Evolutionary conservation across 2,888 invertebrate species (phyloP).

Genomic region (Biston stratarius): DNA sequence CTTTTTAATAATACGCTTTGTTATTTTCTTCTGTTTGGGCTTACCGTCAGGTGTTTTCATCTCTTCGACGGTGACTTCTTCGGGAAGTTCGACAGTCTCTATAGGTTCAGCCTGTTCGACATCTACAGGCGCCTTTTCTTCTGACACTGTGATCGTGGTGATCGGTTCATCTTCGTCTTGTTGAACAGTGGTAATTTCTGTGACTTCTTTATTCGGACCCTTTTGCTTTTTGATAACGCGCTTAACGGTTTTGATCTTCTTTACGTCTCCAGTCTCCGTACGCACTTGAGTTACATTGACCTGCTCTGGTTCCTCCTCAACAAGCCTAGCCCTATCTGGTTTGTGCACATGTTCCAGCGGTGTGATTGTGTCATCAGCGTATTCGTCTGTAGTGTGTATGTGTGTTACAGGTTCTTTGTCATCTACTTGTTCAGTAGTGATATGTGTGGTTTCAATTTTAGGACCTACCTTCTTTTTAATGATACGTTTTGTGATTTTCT

Average conservation of each 20-base stretch:
- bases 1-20: conserved; percentile 54
- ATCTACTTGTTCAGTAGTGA: conserved; percentile 70
- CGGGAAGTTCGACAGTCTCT: conserved; percentile 19
- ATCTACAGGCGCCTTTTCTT: too few relatives aligned
- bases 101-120: conserved; percentile 8
- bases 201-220: conserved; percentile 50
- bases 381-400: conserved; percentile 41
- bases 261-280: conserved; percentile 50
- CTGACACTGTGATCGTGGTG: conserved; percentile 64
- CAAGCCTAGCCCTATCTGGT: conserved; percentile 12
- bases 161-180: conserved; percentile 46
- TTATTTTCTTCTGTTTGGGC: conserved; percentile 43
- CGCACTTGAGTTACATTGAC: conserved; percentile 53
- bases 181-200: conserved; percentile 46
- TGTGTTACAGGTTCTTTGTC: conserved; percentile 50
- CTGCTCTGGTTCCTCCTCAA: conserved; percentile 35
- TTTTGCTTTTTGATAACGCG: conserved; percentile 51
- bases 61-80: conserved; percentile 29
- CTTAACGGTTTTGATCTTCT: conserved; percentile 58
- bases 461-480: conserved; percentile 62
- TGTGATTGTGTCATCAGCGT: conserved; percentile 48
- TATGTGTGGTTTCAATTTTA: conserved; percentile 44
- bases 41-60: conserved; percentile 50
- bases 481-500: conserved; percentile 55
- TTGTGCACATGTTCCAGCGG: conserved; percentile 36